A percentile compares a stretch with the other conserved stretches of the same genome.
Conservation (phyloP, 2,113 vertebrate genomes). For the Tachuris rubrigastra region DNA sequence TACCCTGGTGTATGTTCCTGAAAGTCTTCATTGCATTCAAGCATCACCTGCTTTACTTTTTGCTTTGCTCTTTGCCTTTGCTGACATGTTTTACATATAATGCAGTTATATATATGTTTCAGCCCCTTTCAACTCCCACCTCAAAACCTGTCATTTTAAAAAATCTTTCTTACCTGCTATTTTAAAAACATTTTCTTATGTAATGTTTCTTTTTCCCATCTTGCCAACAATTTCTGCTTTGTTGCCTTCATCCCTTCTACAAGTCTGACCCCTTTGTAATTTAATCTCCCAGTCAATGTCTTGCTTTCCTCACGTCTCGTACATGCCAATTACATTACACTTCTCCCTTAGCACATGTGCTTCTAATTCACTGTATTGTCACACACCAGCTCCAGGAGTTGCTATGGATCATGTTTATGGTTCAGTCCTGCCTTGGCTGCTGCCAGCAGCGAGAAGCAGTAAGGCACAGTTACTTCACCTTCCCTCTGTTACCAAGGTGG, state of each 20-base stretch:
- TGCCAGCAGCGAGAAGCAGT: not conserved
- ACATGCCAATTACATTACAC: not conserved
- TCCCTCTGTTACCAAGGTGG: not conserved
- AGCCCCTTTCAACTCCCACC: not conserved
- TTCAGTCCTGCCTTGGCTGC: not conserved
- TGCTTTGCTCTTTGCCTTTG: not conserved
- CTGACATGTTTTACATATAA: not conserved
- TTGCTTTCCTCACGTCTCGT: not conserved
- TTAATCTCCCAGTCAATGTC: slow-evolving; percentile 21
- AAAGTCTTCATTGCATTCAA: not conserved
- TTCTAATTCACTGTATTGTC: slow-evolving; percentile 22
- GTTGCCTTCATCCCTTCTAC: not conserved
- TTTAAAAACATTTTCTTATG: not conserved
- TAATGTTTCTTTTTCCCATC: not conserved
- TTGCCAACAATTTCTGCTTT: not conserved
- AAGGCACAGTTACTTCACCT: not conserved
- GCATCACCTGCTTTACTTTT: not conserved
- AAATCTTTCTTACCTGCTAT: not conserved
- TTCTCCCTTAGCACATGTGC: slow-evolving; percentile 28
- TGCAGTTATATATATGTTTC: not conserved
- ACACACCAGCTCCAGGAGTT: not conserved
- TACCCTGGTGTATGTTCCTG: not conserved
- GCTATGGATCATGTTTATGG: not conserved
- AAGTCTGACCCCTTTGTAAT: not conserved
- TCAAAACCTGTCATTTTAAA: not conserved